Conservation (phyloP, 2,797 vertebrate genomes). For the Gymnoscopelus braueri region DNA sequence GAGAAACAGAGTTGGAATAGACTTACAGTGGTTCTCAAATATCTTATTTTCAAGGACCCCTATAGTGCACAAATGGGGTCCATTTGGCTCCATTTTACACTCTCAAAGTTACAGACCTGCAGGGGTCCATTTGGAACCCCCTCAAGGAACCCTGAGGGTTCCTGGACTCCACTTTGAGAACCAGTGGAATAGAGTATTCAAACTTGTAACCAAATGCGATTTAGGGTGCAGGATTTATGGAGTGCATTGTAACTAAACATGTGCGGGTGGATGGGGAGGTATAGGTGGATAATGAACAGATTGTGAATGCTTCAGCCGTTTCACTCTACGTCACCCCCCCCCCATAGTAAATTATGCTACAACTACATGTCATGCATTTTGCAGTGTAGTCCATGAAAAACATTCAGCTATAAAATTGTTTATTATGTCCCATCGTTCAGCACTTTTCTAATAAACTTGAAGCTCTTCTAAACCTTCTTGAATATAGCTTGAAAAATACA, state of each 20-base stretch:
- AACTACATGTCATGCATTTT: background rate
- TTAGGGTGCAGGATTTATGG: slow-evolving; percentile 33
- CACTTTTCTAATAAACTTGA: slow-evolving; percentile 36
- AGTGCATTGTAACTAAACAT: slow-evolving; percentile 29
- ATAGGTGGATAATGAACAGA: background rate
- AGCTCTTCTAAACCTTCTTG: slow-evolving; percentile 30
- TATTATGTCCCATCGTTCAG: too few species aligned
- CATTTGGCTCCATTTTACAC: too few species aligned
- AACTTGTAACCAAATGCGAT: slow-evolving; percentile 43
- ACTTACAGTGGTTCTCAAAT: background rate
- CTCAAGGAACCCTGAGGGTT: too few species aligned
- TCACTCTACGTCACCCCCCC: background rate
- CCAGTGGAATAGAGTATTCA: too few species aligned
- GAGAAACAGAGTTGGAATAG: slow-evolving; percentile 64
- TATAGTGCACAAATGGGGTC: too few species aligned
- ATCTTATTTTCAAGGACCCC: too few species aligned
- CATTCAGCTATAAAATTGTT: too few species aligned
- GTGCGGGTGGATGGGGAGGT: background rate
- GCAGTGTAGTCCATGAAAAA: too few species aligned
- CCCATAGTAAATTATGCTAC: background rate
- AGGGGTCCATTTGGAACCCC: too few species aligned
- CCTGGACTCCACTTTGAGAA: too few species aligned
- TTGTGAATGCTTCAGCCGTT: background rate
- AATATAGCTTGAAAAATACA: slow-evolving; percentile 24
- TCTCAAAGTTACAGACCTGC: too few species aligned